These are phyloP conservation scores for Prunella fulvescens DNA, from an alignment of 2,113 vertebrate genomes.

Conservation along the genomic window DNA sequence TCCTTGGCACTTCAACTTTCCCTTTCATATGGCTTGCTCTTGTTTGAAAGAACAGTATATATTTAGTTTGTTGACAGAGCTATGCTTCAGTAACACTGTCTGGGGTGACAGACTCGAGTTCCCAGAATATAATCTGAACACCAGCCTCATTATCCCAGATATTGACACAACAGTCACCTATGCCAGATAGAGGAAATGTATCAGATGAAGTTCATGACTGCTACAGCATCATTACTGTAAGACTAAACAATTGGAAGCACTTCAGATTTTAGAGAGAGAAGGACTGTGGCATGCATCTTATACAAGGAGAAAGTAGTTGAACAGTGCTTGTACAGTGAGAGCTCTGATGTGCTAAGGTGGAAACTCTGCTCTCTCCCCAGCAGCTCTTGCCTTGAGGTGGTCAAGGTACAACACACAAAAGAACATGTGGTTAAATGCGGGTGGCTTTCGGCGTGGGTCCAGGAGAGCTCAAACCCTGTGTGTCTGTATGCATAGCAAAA, in stretches of 20 bases:
- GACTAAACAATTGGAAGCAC: background rate
- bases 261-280: background rate
- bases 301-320: background rate
- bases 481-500: background rate
- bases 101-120: background rate
- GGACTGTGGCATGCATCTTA: background rate
- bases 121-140: background rate
- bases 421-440: background rate
- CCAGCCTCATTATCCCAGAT: background rate
- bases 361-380: background rate
- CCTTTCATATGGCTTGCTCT: background rate
- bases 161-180: background rate
- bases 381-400: background rate
- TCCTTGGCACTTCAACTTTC: background rate
- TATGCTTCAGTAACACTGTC: background rate
- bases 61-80: background rate
- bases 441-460: background rate
- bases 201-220: background rate
- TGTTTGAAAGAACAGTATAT: background rate
- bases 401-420: background rate
- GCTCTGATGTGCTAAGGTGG: background rate
- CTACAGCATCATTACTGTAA: background rate
- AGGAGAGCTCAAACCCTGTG: background rate
- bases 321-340: fast-evolving
- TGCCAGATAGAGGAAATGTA: background rate